Base-by-base conservation (phyloP, 2,797 vertebrate species). In the Lagocephalus sceleratus region DNA sequence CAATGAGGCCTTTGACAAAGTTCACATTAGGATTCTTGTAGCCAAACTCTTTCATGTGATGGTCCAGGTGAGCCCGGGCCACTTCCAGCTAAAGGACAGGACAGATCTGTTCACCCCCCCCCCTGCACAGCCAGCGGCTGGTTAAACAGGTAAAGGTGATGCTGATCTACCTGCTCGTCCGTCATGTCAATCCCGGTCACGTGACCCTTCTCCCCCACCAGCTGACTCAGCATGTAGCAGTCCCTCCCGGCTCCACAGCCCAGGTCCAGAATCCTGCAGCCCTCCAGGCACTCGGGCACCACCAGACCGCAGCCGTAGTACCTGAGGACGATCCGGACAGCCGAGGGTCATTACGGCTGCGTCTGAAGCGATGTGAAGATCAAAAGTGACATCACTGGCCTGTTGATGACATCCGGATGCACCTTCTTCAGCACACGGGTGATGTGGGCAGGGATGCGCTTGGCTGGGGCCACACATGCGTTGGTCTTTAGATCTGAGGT, bases 241-340 rank as follows among this genome's bases (percentile, higher is more conserved):
- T 95, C 95, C 55, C 91, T 88, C 41, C 95, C 94, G 0, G 90
- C 94, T 14, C 95, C 93, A 0, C 93, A 92, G 50, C 94, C 94
- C 76, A 95, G 84, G 79, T 95, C 95, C 86, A 96, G 81, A 40
- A 98, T 83, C 63, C 71, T 48, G 80, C 92, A 92, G 1, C 85
- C 89, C 1, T 86, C 87, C 81, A 99, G 61, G 68, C 82, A 82
- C 82, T 97, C 93, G 0, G 95, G 94, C 48, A 96, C 83, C 66
- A 93, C 91, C 69, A 96, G 78, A 9, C 94, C 94, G 6, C 95
- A 99, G 63, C 94, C 94, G 2, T 94, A 97, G 76, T 93, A 96
- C 83, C 96, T 98, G 63, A 20, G 2, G 32, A 9, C 6, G 38
- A 3, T 85, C 94, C 88, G 15, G 3, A 60, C 45, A 15, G 5